Percentiles rank a stretch among this genome's conserved stretches.
Evolutionary conservation across 1,140 invertebrate species (phyloP).

Genomic region (Ylistrum balloti): DNA sequence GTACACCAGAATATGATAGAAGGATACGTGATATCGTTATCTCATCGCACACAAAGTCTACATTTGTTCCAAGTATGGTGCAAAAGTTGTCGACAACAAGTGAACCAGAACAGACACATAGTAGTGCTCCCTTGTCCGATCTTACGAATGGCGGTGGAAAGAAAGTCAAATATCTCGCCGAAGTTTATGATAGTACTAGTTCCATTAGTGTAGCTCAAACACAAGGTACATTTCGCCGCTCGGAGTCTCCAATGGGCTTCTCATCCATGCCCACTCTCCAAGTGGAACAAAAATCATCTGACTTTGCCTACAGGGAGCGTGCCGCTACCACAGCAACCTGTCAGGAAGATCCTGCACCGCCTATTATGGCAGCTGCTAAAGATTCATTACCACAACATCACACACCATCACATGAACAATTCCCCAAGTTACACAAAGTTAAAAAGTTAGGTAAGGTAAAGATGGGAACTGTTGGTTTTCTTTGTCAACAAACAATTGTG

Average conservation of each 20-base stretch:
- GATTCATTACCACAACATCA: constrained; percentile 52
- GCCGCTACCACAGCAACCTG: constrained; percentile 65
- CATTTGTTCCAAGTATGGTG: constrained; percentile 76
- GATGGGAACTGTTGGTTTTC: constrained; percentile 77
- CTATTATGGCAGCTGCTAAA: constrained; percentile 36
- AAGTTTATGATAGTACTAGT: constrained; percentile 67
- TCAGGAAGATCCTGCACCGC: constrained; percentile 53
- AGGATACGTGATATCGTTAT: constrained; percentile 65
- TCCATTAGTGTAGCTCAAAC: constrained; percentile 42
- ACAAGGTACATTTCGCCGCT: constrained; percentile 8
- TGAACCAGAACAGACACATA: constrained; percentile 61
- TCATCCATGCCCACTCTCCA: constrained; percentile 71
- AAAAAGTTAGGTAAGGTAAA: constrained; percentile 70
- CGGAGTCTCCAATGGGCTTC: constrained; percentile 10
- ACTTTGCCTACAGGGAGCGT: constrained; percentile 57
- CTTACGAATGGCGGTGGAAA: constrained; percentile 71
- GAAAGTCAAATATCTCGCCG: constrained; percentile 70
- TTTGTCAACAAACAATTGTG: constrained; percentile 79
- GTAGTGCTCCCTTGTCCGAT: constrained; percentile 72
- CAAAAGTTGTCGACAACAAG: constrained; percentile 71
- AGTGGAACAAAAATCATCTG: constrained; percentile 60
- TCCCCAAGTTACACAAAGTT: constrained; percentile 54
- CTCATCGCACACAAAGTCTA: constrained; percentile 70
- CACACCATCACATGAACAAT: constrained; percentile 55
- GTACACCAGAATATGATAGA: constrained; percentile 68